Evolutionary conservation across 1,140 invertebrate genomes (phyloP).

Genomic region (Megalonaias nervosa): DNA sequence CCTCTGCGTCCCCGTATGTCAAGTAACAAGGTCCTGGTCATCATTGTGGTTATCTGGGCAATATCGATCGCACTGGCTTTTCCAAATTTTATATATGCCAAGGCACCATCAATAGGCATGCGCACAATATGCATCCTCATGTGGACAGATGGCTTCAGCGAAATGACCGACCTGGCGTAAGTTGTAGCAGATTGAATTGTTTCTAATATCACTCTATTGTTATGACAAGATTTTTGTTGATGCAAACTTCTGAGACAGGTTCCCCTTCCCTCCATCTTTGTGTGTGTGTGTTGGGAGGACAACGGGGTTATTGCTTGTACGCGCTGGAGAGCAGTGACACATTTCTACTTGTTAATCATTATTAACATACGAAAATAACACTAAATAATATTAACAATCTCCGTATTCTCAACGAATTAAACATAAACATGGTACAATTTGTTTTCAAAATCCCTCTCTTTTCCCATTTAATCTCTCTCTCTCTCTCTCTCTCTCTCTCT

Average conservation of each 20-base stretch:
- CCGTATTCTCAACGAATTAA: too few relatives aligned
- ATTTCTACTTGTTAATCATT: too few relatives aligned
- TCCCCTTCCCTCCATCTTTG: too few relatives aligned
- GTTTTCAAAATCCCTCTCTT: too few relatives aligned
- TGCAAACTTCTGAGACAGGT: background rate
- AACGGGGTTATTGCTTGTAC: too few relatives aligned
- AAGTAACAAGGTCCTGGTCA: constrained; percentile 81
- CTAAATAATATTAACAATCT: too few relatives aligned
- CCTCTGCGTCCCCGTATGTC: constrained; percentile 89
- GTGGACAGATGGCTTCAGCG: constrained; percentile 81
- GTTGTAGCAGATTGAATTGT: constrained; percentile 21
- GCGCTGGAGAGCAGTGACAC: too few relatives aligned
- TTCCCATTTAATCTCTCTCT: too few relatives aligned
- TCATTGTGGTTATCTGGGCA: constrained; percentile 87
- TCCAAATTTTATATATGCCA: constrained; percentile 88
- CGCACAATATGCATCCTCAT: constrained; percentile 81
- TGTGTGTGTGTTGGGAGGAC: too few relatives aligned
- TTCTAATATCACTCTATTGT: background rate
- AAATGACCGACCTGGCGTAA: constrained; percentile 53
- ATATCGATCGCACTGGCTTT: constrained; percentile 83
- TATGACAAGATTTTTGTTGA: background rate
- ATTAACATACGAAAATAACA: too few relatives aligned
- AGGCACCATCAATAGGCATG: constrained; percentile 77
- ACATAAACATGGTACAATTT: too few relatives aligned
- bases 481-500: too few relatives aligned